Evolutionary conservation across 2,888 invertebrate species (phyloP).

Genomic region (Ormia ochracea): DNA sequence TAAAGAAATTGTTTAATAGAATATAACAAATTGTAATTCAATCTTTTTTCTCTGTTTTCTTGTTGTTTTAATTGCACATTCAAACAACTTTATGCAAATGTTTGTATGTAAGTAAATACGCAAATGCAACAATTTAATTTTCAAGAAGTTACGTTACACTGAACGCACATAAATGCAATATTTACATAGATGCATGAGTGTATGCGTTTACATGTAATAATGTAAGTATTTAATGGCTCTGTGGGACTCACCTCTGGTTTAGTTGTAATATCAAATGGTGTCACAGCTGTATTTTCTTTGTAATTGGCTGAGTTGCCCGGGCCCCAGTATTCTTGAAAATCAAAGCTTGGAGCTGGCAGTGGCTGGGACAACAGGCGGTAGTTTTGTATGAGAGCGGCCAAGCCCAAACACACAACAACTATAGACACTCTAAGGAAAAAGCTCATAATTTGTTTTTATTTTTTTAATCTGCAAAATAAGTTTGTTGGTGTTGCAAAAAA

Average conservation of each 20-base stretch:
- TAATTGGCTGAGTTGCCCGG: conserved; percentile 69
- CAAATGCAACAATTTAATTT: too few relatives aligned
- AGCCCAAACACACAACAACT: conserved; percentile 66
- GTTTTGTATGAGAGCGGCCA: conserved; percentile 71
- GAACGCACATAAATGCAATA: neutral
- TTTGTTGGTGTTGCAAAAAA: neutral
- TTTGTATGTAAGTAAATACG: too few relatives aligned
- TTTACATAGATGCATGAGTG: neutral
- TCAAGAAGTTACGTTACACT: neutral
- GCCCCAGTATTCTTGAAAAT: conserved; percentile 75
- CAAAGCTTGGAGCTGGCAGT: conserved; percentile 70
- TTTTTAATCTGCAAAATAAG: neutral
- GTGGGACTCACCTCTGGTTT: conserved; percentile 67
- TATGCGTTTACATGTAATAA: neutral
- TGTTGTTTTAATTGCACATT: neutral
- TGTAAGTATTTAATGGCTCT: neutral
- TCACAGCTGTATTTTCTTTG: conserved; percentile 71
- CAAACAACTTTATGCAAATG: too few relatives aligned
- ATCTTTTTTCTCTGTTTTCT: neutral
- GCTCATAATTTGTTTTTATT: conserved; percentile 62
- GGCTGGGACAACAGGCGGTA: conserved; percentile 69
- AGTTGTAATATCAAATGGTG: conserved; percentile 69
- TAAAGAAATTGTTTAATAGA: neutral
- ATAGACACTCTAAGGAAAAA: conserved; percentile 67
- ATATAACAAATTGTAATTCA: neutral